phyloP scores from a whole-genome alignment of 1,140 invertebrate genomes.

The Harlomillsia oculata region DNA sequence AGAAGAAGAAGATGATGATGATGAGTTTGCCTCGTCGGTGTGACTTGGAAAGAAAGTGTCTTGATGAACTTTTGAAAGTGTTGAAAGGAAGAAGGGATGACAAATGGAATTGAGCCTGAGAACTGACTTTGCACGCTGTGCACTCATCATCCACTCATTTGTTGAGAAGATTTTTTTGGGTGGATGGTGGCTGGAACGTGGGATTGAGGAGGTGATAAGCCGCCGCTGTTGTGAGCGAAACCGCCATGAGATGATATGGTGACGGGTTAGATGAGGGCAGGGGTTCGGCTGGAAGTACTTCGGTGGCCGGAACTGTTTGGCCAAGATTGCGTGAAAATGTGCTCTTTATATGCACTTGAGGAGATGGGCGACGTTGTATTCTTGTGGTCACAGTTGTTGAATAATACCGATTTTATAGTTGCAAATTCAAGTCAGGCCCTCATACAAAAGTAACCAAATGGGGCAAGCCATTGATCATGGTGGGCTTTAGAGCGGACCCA shows the following conservation, averaged over 20 bases:
- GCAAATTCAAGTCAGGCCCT: slow-evolving; percentile 37
- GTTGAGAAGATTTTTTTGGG: no score
- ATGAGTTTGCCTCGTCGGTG: not conserved
- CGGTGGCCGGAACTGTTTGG: slow-evolving; percentile 21
- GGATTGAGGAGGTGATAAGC: no score
- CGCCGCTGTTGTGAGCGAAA: no score
- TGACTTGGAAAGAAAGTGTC: not conserved
- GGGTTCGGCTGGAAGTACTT: slow-evolving; percentile 18
- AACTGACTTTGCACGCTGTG: slow-evolving; percentile 15
- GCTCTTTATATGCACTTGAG: slow-evolving; percentile 35
- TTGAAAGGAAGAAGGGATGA: slow-evolving; percentile 14
- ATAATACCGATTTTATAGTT: slow-evolving; percentile 37
- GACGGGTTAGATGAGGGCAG: slow-evolving; percentile 23
- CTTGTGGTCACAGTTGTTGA: slow-evolving; percentile 36
- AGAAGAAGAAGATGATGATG: not conserved
- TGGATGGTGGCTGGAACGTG: not conserved
- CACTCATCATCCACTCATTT: slow-evolving; percentile 27
- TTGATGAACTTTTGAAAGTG: slow-evolving; percentile 28
- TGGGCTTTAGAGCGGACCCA: slow-evolving; percentile 21
- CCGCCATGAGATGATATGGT: no score
- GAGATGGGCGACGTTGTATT: slow-evolving; percentile 29
- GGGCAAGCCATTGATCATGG: slow-evolving; percentile 36
- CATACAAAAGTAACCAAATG: slow-evolving; percentile 34
- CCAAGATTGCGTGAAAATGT: slow-evolving; percentile 36
- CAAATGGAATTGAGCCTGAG: slow-evolving; percentile 16